phyloP scores from a whole-genome alignment of 2,888 invertebrate species.

The Thysanoteuthis rhombus region DNA sequence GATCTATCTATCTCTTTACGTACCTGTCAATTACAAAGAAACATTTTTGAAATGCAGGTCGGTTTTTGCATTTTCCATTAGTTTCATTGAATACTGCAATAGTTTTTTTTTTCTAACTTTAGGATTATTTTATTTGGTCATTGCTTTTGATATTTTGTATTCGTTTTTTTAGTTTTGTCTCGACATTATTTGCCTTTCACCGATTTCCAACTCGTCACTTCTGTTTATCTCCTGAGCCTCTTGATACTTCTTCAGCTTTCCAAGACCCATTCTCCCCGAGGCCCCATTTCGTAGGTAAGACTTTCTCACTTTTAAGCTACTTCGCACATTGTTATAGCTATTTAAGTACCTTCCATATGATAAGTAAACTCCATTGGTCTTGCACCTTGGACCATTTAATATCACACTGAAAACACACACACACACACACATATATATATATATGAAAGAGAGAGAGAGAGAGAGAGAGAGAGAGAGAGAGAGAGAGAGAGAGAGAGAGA shows the following conservation, averaged over 20 bases:
- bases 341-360: neutral
- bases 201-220: too few relatives aligned
- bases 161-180: neutral
- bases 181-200: neutral
- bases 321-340: neutral
- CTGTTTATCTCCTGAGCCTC: neutral
- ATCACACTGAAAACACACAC: too few relatives aligned
- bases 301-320: neutral
- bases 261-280: neutral
- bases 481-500: too few relatives aligned
- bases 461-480: too few relatives aligned
- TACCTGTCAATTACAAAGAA: too few relatives aligned
- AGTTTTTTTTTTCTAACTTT: rapidly evolving
- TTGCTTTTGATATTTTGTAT: neutral
- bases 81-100: neutral
- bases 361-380: neutral
- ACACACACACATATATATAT: too few relatives aligned
- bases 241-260: neutral
- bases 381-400: neutral
- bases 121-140: neutral
- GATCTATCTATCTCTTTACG: too few relatives aligned
- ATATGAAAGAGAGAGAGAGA: too few relatives aligned
- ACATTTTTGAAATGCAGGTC: too few relatives aligned
- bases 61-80: neutral
- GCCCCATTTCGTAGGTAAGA: neutral